Evolutionary conservation across 2,888 invertebrate genomes (phyloP).

Genomic region (Aphodius sticticus): DNA sequence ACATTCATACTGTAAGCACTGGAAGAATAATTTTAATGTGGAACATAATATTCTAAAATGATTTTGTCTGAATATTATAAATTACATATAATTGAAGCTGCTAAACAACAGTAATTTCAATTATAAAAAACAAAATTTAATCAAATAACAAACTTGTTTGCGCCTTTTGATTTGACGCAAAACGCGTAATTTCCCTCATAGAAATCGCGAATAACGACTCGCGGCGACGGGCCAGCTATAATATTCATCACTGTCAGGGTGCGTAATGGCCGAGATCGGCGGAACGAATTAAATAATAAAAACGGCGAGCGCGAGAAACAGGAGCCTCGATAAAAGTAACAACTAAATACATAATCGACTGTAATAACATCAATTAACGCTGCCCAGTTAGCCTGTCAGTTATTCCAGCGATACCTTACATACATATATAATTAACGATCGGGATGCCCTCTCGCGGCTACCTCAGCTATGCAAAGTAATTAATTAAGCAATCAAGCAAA

Average conservation of each 20-base stretch:
- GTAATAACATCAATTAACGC: neutral
- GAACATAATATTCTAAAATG: too few species aligned
- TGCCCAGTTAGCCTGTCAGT: neutral
- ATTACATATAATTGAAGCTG: too few species aligned
- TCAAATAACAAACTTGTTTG: too few species aligned
- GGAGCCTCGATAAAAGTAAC: neutral
- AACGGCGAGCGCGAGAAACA: neutral
- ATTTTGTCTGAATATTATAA: too few species aligned
- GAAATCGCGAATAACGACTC: too few species aligned
- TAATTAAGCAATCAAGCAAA: neutral
- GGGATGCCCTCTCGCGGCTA: neutral
- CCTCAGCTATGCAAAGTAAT: neutral
- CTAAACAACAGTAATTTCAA: too few species aligned
- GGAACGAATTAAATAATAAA: neutral
- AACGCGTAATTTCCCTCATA: too few species aligned
- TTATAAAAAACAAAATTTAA: too few species aligned
- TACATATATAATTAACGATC: neutral
- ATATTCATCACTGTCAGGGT: neutral
- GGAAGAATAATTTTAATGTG: too few species aligned
- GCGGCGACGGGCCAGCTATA: neutral
- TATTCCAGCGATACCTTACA: neutral
- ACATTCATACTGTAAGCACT: too few species aligned
- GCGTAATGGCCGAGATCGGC: neutral
- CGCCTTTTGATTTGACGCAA: too few species aligned
- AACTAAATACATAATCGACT: neutral